A percentile compares a stretch with the other conserved stretches of the same genome.
phyloP scores from a whole-genome alignment of 1,140 invertebrate species.

The Pogonomyrmex barbatus region DNA sequence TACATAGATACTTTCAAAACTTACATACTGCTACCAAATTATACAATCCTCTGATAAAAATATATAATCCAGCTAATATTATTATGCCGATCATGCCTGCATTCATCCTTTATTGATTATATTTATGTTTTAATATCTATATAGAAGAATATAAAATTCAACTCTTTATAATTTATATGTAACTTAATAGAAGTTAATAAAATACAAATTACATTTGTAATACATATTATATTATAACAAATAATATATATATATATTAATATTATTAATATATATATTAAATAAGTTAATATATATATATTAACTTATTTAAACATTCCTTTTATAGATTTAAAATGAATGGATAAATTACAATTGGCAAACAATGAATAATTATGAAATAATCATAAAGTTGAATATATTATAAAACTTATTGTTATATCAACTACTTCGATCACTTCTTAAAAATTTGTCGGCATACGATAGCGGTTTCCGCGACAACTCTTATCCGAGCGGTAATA shows the following conservation, averaged over 20 bases:
- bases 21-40: slow-evolving; percentile 15
- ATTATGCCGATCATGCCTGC: background rate
- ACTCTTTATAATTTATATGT: background rate
- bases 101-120: background rate
- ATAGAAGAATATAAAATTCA: background rate
- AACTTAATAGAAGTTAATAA: background rate
- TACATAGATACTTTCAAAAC: background rate
- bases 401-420: background rate
- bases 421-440: background rate
- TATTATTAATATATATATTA: no score
- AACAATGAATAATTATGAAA: background rate
- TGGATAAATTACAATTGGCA: background rate
- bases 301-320: background rate
- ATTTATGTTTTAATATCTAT: background rate
- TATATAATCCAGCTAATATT: background rate
- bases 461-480: slow-evolving; percentile 41
- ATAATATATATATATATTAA: no score
- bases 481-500: slow-evolving; percentile 72
- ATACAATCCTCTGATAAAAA: slow-evolving; percentile 36
- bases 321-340: background rate
- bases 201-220: background rate
- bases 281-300: no score
- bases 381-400: background rate
- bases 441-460: slow-evolving; percentile 49
- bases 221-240: background rate